Conservation (phyloP, 2,797 vertebrate genomes). For the Serranus cabrilla region DNA sequence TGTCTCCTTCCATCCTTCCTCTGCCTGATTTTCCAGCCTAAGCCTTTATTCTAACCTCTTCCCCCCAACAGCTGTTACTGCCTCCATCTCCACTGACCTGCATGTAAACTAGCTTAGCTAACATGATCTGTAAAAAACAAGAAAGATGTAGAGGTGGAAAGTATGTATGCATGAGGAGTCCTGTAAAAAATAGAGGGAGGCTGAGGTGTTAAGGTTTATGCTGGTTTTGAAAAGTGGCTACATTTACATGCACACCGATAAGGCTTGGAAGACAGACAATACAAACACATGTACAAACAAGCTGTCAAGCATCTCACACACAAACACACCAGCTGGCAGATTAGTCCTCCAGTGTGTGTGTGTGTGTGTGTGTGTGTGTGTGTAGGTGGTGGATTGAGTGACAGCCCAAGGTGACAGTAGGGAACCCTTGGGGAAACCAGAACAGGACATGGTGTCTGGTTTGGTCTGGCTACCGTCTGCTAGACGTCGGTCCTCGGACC, state of each 20-base stretch:
- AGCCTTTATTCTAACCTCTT: slow-evolving; percentile 19
- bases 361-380: slow-evolving; percentile 29
- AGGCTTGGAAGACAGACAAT: slow-evolving; percentile 24
- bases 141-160: background rate
- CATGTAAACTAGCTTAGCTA: slow-evolving; percentile 35
- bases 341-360: slow-evolving; percentile 25
- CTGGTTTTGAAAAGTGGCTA: slow-evolving; percentile 21
- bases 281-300: slow-evolving; percentile 55
- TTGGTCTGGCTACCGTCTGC: slow-evolving; percentile 77
- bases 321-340: slow-evolving; percentile 67
- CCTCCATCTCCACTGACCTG: slow-evolving; percentile 45
- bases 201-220: slow-evolving; percentile 7
- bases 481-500: slow-evolving; percentile 70
- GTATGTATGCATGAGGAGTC: background rate
- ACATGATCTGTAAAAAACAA: slow-evolving; percentile 35
- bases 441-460: slow-evolving; percentile 77
- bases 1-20: slow-evolving; percentile 24
- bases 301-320: slow-evolving; percentile 39
- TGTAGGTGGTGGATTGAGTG: slow-evolving; percentile 65
- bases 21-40: slow-evolving; percentile 24
- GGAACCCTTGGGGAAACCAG: slow-evolving; percentile 63
- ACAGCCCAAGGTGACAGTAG: slow-evolving; percentile 69
- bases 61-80: slow-evolving; percentile 46
- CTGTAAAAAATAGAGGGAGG: background rate
- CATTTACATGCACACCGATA: slow-evolving; percentile 17